phyloP scores from a whole-genome alignment of 2,113 vertebrate species.

The Rhynchopsitta pachyrhyncha region DNA sequence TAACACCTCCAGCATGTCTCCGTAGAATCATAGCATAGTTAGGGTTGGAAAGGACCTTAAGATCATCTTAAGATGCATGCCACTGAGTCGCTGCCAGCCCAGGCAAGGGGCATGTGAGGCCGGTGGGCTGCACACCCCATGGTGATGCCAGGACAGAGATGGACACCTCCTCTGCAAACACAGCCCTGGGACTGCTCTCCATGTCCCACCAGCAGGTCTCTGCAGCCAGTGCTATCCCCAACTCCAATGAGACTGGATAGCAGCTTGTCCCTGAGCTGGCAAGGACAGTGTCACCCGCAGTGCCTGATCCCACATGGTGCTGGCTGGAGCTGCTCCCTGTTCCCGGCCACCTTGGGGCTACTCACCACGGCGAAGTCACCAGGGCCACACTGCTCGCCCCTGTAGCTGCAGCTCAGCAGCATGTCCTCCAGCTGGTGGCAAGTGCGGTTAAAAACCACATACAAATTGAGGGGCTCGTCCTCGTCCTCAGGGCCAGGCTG shows the following conservation, averaged over 20 bases:
- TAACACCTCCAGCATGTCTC: accelerated
- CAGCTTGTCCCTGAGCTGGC: not conserved
- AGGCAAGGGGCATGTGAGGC: accelerated
- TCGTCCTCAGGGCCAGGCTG: constrained; percentile 44
- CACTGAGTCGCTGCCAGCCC: not conserved
- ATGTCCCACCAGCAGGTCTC: accelerated
- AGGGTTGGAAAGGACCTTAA: not conserved
- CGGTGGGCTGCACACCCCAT: accelerated
- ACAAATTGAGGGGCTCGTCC: constrained; percentile 80
- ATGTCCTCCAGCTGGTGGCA: constrained; percentile 92
- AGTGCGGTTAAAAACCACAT: constrained; percentile 88
- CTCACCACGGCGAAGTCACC: constrained; percentile 90
- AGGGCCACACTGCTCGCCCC: constrained; percentile 82
- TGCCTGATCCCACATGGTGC: accelerated
- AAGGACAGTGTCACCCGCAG: accelerated
- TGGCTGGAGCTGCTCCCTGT: not conserved
- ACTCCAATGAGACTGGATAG: not conserved
- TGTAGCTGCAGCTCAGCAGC: constrained; percentile 89
- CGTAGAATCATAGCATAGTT: not conserved
- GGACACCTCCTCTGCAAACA: not conserved
- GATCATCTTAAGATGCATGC: not conserved
- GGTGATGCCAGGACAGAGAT: not conserved
- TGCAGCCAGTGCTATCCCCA: not conserved
- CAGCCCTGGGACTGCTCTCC: not conserved
- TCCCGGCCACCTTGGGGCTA: not conserved